phyloP scores from a whole-genome alignment of 2,888 invertebrate genomes.

The Lepidocyrtinus sp. region DNA sequence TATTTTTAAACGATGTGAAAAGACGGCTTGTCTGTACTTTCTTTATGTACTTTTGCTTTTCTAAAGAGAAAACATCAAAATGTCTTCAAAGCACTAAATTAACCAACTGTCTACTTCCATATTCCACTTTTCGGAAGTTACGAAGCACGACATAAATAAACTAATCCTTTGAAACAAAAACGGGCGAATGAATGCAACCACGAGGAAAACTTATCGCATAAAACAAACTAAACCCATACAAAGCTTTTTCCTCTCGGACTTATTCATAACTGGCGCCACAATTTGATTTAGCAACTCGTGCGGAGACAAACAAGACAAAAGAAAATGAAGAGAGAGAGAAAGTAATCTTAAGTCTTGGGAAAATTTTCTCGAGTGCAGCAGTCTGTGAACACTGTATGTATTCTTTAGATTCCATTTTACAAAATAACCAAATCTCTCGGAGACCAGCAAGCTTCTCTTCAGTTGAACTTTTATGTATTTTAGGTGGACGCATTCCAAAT shows the following conservation, averaged over 20 bases:
- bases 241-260: neutral
- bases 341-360: slow-evolving; percentile 40
- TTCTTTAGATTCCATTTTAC: neutral
- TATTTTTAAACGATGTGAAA: no score
- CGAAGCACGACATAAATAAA: no score
- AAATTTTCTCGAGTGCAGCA: slow-evolving; percentile 13
- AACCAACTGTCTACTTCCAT: neutral
- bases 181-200: no score
- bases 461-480: no score
- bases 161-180: no score
- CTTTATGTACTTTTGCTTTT: no score
- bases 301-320: slow-evolving; percentile 1
- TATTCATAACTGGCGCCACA: neutral
- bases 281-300: neutral
- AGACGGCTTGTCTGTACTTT: no score
- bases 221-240: neutral
- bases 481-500: no score
- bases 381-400: slow-evolving; percentile 28
- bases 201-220: neutral
- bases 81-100: neutral
- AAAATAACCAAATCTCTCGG: slow-evolving; percentile 7
- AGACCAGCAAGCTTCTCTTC: no score
- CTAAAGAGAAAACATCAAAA: no score
- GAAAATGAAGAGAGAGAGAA: slow-evolving; percentile 29
- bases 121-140: neutral